Evolutionary conservation across 1,140 invertebrate species (phyloP), one percentile per base, ranked within the genome.

Genomic region (Bombus breviceps): DNA sequence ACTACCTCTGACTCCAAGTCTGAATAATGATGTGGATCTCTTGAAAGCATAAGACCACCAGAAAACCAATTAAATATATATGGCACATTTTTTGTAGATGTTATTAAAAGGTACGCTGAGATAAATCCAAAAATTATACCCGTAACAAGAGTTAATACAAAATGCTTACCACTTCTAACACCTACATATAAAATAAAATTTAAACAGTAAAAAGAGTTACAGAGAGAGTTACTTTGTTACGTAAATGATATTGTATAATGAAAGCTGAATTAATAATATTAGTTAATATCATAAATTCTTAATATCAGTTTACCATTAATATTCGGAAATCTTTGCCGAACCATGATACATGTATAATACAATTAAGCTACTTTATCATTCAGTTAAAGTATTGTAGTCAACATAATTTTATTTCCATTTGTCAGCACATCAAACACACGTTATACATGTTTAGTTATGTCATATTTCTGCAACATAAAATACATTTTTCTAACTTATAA

Each of bases 21-120:
- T 22, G 94, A 95, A 88, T 94, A 95, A 87, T 95, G 94, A 91
- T 95, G 94, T 88, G 94, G 95, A 87, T 95, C 95, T 87, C 91
- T 93, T 37, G 89, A 89, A 34, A 93, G 69, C 41, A 80, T 78
- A 37, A 92, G 88, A 74, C 86, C 86, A 73, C 92, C 87, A 64
- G 93, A 89, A n/a, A 95, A 85, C 94, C 94, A 95, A 68, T 84
- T 93, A 59, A 94, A 92, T 82, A 95, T 92, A 64, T 92, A 92
- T 76, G 94, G 92, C 73, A 93, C 82, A 87, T 95, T 93, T 89
- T 86, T 92, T 37, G 93, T 91, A 39, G 93, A 92, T 74, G 92
- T 92, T 85, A 95, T 93, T 64, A 95, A 89, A 62, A 95, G 88
- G 84, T 94, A 95, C 79, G 95, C 94, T 47, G 93, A 94, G 85